Evolutionary conservation across 2,797 vertebrate genomes (phyloP).

Genomic region (Dipus sagitta): DNA sequence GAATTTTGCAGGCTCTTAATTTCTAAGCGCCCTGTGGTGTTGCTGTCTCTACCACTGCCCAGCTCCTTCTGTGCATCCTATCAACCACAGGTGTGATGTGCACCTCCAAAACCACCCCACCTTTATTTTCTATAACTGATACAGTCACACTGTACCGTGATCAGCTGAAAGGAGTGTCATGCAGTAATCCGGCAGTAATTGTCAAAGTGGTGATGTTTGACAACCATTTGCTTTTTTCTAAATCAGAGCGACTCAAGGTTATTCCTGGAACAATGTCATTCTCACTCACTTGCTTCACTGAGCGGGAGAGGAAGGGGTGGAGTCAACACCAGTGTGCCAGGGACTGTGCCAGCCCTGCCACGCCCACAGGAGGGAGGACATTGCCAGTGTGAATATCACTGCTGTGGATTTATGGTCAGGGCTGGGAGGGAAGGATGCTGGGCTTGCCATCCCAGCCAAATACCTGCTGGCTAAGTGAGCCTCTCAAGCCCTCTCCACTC

Average conservation of each 20-base stretch:
- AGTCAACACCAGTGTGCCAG: not conserved
- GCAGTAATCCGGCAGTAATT: conserved; percentile 59
- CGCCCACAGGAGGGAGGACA: not conserved
- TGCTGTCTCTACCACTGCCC: not conserved
- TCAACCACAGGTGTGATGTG: not conserved
- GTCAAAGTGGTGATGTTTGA: conserved; percentile 75
- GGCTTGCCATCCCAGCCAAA: not conserved
- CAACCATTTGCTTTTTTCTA: conserved; percentile 78
- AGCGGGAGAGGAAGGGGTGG: conserved; percentile 66
- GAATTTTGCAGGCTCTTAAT: not conserved
- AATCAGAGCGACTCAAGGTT: conserved; percentile 79
- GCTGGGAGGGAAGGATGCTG: not conserved
- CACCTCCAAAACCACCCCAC: not conserved
- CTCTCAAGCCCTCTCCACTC: not conserved
- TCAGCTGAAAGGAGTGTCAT: conserved; percentile 55
- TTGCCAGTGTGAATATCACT: not conserved
- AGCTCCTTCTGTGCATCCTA: not conserved
- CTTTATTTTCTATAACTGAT: not conserved
- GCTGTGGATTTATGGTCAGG: not conserved
- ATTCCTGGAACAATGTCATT: conserved; percentile 76
- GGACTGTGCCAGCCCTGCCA: not conserved
- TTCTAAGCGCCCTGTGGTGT: not conserved
- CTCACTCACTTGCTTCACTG: conserved; percentile 67
- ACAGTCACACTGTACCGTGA: conserved; percentile 41
- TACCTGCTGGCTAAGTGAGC: not conserved